phyloP scores from a whole-genome alignment of 2,888 invertebrate species.

The Eupithecia insigniata region DNA sequence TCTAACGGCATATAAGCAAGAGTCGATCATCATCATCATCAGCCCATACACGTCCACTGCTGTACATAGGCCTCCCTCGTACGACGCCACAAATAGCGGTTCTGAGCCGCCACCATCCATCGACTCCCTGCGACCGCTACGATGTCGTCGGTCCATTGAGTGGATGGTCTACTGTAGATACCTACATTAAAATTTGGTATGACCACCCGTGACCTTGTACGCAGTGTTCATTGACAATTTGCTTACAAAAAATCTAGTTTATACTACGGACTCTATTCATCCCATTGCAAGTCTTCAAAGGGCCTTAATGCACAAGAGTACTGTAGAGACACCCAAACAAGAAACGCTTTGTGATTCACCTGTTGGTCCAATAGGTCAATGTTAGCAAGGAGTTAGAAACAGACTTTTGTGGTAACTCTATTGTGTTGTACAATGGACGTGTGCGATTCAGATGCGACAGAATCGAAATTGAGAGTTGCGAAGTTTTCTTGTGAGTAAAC shows the following conservation, averaged over 20 bases:
- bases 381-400: constrained; percentile 81
- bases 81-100: no score
- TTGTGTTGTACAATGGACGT: constrained; percentile 77
- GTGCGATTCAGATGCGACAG: constrained; percentile 72
- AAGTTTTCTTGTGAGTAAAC: constrained; percentile 31
- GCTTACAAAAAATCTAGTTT: neutral
- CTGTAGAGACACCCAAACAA: constrained; percentile 80
- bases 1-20: constrained; percentile 16
- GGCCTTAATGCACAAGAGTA: constrained; percentile 34
- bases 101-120: no score
- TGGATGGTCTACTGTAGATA: constrained; percentile 60
- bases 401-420: constrained; percentile 75
- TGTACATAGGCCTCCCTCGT: no score
- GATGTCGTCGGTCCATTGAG: no score
- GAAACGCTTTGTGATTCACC: constrained; percentile 74
- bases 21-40: no score
- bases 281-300: neutral
- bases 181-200: neutral
- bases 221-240: neutral
- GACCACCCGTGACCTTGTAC: neutral
- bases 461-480: constrained; percentile 73
- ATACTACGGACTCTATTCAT: neutral
- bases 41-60: no score
- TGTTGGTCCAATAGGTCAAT: constrained; percentile 83
- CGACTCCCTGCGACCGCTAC: no score